Conservation (phyloP, 2,797 vertebrate species). For the Brotogeris chrysoptera region DNA sequence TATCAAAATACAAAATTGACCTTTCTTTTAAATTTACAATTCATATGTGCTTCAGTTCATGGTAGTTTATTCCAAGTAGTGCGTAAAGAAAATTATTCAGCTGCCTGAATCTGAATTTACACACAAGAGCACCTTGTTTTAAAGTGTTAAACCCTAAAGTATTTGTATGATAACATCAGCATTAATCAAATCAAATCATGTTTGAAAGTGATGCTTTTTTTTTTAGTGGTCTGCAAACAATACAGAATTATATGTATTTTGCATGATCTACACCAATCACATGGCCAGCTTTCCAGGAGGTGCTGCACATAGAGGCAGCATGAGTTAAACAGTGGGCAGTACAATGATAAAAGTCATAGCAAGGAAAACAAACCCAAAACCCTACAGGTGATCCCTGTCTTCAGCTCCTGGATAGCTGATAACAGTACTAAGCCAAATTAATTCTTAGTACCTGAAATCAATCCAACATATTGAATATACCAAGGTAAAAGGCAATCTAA, state of each 20-base stretch:
- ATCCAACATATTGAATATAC: background rate
- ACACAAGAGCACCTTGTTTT: background rate
- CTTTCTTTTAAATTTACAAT: background rate
- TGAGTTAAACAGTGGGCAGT: background rate
- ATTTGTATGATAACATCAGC: background rate
- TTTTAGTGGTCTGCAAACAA: background rate
- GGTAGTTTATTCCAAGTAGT: background rate
- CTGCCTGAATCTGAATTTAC: background rate
- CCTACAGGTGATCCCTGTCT: background rate
- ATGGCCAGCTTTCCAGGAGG: background rate
- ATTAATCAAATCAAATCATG: background rate
- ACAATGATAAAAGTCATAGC: background rate
- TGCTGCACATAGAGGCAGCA: background rate
- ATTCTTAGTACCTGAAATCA: background rate
- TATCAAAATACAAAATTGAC: background rate
- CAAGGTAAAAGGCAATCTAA: background rate
- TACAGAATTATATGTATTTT: background rate
- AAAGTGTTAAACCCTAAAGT: background rate
- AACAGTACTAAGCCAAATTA: background rate
- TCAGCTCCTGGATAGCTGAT: background rate
- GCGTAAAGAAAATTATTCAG: background rate
- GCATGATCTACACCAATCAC: background rate
- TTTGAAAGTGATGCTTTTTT: background rate
- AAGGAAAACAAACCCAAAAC: background rate
- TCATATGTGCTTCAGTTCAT: background rate